These are phyloP conservation scores for Philhelius pedissequus DNA, from an alignment of 2,888 invertebrate species.

Conservation along the genomic window DNA sequence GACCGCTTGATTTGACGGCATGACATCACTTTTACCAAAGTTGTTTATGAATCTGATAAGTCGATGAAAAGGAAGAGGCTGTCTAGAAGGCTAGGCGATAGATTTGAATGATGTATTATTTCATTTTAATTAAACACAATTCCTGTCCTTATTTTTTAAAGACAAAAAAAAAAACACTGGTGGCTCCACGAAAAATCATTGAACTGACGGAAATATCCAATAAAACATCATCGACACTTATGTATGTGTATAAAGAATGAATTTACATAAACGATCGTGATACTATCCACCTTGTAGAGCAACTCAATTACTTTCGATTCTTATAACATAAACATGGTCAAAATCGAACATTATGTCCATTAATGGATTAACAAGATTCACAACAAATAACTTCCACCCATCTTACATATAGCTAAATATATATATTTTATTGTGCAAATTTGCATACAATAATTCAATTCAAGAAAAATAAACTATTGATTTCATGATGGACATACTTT, in stretches of 20 bases:
- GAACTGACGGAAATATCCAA: not conserved
- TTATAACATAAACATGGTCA: conserved; percentile 18
- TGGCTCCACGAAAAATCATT: not conserved
- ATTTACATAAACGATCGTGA: not conserved
- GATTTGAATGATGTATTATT: too few relatives aligned
- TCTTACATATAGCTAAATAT: too few relatives aligned
- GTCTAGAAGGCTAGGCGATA: too few relatives aligned
- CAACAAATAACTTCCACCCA: not conserved
- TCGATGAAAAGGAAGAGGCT: too few relatives aligned
- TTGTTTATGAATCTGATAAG: too few relatives aligned
- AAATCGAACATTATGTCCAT: conserved; percentile 21
- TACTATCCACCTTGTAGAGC: conserved; percentile 21
- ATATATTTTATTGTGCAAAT: not conserved
- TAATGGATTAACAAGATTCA: conserved; percentile 8
- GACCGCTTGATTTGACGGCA: too few relatives aligned
- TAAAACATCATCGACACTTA: not conserved
- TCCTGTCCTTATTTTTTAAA: too few relatives aligned
- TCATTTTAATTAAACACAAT: too few relatives aligned
- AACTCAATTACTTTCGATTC: conserved; percentile 15
- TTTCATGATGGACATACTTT: not conserved
- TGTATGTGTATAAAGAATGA: not conserved
- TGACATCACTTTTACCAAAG: too few relatives aligned
- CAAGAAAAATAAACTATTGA: not conserved
- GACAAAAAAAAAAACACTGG: too few relatives aligned
- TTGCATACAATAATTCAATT: conserved; percentile 12